Evolutionary conservation across 2,797 vertebrate species (phyloP), one percentile per base, ranked within the genome.

Genomic region (Dromococcyx pavoninus): DNA sequence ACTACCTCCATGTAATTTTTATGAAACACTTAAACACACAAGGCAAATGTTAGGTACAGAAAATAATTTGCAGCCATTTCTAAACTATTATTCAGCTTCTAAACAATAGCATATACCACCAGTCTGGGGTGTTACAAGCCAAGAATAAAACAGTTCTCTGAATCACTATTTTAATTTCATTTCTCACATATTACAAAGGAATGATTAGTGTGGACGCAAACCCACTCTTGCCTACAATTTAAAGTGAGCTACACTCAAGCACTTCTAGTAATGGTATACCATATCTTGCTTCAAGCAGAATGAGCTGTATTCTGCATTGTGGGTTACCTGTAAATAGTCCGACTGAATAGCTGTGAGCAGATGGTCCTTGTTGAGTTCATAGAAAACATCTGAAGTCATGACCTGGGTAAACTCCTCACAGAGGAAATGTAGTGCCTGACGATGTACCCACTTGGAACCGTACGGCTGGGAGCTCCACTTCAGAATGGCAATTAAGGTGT

Each of bases 391-490:
- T 2, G 99, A 99, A 96, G 98, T 98, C 98, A 99, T 99, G 94
- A 99, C 98, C 96, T 99, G 99, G 97, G 98, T 99, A 97, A 99
- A 99, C 96, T 99, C 99, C 98, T 99, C 99, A 94, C 99, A 99
- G 97, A 99, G 99, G 98, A 99, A 99, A 98, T 99, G 99, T 78
- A 99, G 97, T 5, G 99, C 99, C 97, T 99, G 99, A n/a, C 99
- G 98, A 97, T 99, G 98, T 37, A 99, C 99, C 99, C 99, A 99
- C 94, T 99, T 99, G 85, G 99, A 99, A 83, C 99, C 99, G 1
- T 99, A 99, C 0, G 99, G 99, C 98, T 99, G 99, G 27, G 99
- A 99, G 97, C 99, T 99, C 99, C 99, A 99, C 98, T 99, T 99
- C 95, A 99, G 98, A 97, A 99, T 99, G 96, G 99, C 98, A 86